Base-by-base conservation (phyloP, 1,140 invertebrate species). In the Drosophila quadrilineata region DNA sequence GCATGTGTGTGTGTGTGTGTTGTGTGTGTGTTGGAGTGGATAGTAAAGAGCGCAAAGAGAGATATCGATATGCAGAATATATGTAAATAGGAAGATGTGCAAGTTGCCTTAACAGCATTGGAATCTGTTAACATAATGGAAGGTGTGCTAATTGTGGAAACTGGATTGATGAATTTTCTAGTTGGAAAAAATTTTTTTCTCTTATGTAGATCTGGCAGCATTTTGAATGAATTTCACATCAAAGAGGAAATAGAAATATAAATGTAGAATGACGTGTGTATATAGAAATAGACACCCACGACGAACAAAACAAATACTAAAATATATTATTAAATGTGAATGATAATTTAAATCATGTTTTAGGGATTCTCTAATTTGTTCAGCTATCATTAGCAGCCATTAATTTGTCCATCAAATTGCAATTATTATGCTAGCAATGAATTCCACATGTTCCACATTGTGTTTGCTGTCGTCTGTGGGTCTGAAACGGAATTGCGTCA, bases 401-500 rank as follows among this genome's bases (percentile, higher is more conserved):
- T 43, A 31, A 31, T 31, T n/a, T 33, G 24, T 33, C 24, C 14
- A 6, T n/a, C n/a, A 38, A 38, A 19, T 9, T 19, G 6, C 8
- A 12, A 41, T 28, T 41, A 53, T 64, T 64, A 52, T 52, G n/a
- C n/a, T n/a, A n/a, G n/a, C n/a, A n/a, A n/a, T n/a, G n/a, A n/a
- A n/a, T n/a, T n/a, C 8, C 17, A 31, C 33, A n/a, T 36, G 33
- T 28, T 29, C 10, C 36, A 26, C 16, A 12, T 21, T 19, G 3
- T 21, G 29, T 19, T 43, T 26, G 9, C 33, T 31, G 6, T 33
- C 16, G n/a, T 14, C 41, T 16, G 33, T 54, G 10, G 22, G 22
- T 22, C 33, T 26, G 17, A 26, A 49, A 57, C 46, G 52, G n/a
- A 41, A 60, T 60, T 41, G 21, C 57, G 31, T 14, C 60, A 64